phyloP scores from a whole-genome alignment of 92 coral and sea anemone genomes.

The Porites evermanni region DNA sequence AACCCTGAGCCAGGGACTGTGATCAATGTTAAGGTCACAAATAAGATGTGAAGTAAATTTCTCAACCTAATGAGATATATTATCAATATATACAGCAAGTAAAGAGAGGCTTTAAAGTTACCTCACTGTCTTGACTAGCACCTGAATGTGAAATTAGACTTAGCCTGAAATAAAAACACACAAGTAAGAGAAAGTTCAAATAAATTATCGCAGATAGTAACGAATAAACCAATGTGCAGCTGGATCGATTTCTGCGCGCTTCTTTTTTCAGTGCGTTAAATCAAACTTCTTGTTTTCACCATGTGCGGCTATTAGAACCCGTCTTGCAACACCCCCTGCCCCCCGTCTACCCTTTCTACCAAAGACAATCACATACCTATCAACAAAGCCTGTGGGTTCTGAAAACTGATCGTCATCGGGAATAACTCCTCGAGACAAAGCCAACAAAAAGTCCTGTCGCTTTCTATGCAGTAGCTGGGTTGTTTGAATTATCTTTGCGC shows the following conservation, averaged over 20 bases:
- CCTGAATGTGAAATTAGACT: constrained; percentile 17
- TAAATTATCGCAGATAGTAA: too few species aligned
- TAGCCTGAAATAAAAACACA: constrained; percentile 17
- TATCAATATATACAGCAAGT: not conserved
- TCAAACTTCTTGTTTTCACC: too few species aligned
- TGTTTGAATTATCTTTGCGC: constrained; percentile 88
- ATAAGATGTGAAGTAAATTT: too few species aligned
- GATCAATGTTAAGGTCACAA: too few species aligned
- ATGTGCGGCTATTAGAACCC: too few species aligned
- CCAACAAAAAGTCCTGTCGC: constrained; percentile 85
- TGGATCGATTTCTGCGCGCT: too few species aligned
- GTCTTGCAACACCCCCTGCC: not conserved
- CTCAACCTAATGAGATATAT: not conserved
- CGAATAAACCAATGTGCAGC: too few species aligned
- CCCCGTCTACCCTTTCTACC: not conserved
- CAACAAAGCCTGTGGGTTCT: not conserved
- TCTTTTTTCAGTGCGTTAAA: too few species aligned
- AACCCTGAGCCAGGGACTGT: too few species aligned
- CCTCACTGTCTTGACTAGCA: constrained; percentile 40
- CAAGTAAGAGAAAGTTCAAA: not conserved
- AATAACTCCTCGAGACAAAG: constrained; percentile 92
- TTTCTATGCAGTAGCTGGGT: constrained; percentile 84
- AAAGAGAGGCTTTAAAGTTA: not conserved
- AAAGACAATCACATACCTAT: constrained; percentile 6
- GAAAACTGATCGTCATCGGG: constrained; percentile 82